Base-by-base conservation (phyloP, 2,888 invertebrate species). In the Lepidocyrtinus sp. region DNA sequence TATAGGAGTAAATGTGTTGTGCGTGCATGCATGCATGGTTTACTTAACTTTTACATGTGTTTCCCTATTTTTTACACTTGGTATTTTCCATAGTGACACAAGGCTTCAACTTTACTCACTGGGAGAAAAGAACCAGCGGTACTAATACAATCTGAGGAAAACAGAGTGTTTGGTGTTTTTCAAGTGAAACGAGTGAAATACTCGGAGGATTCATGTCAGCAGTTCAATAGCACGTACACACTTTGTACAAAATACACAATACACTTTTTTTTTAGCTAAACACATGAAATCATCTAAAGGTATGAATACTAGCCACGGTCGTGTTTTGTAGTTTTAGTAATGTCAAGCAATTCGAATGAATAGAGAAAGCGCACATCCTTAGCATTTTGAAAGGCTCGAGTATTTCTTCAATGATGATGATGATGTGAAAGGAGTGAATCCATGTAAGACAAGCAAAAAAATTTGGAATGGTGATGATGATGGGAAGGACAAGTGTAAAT, bases 11-110 rank as follows among this genome's bases (percentile, higher is more conserved):
- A 59, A 77, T 70, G 76, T 55, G 72, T 65, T 71, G 77, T 71
- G 77, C 77, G 77, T 77, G 72, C 71, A 77, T 77, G 76, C 76
- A 75, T 77, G 70, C 65, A 36, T 70, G 55, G 70, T 55, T 76
- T 72, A 21, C 61, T 72, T 71, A 67, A 72, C 77, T 65, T 71
- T 50, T 22, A 71, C 77, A 77, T 72, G 67, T 72, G 77, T 72
- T 71, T 61, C 36, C 36, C 36, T 36, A 36, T 64, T 64, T 63
- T 46, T 64, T 65, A 65, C 46, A 71, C 65, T 45, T 36, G 5
- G 63, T 26, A 61, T 67, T 77, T 59, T 65, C 76, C 19, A 46
- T 59, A 71, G 25, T 62, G 55, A 36, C 68, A 75, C 63, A 64
- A n/a, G n/a, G n/a, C n/a, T n/a, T n/a, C n/a, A n/a, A 74, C 59